Evolutionary conservation across 2,797 vertebrate genomes (phyloP).

Genomic region (Tarsius wallacei): DNA sequence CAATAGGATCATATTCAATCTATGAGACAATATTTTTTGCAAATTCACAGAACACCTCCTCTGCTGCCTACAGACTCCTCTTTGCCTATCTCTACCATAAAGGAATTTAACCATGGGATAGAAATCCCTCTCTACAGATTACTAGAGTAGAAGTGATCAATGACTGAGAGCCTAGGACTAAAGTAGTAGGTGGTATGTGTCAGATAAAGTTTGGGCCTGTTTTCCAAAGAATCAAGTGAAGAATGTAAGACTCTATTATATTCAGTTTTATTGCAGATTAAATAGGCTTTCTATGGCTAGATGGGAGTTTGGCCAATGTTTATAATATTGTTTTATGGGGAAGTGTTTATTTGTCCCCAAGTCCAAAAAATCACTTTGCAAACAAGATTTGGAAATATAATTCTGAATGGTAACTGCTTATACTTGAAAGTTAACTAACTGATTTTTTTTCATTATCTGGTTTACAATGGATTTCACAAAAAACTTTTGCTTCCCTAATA

Average conservation of each 20-base stretch:
- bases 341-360: constrained; percentile 7
- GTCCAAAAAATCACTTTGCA: background rate
- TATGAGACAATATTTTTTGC: background rate
- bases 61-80: background rate
- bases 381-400: constrained; percentile 45
- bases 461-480: background rate
- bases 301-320: constrained; percentile 43
- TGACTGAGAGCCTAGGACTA: background rate
- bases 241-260: constrained; percentile 18
- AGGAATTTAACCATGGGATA: background rate
- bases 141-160: background rate
- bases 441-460: constrained; percentile 15
- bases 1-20: background rate
- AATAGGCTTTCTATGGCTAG: background rate
- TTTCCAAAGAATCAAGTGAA: background rate
- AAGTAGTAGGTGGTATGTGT: background rate
- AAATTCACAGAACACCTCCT: background rate
- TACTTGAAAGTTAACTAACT: background rate
- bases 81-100: background rate
- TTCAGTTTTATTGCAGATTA: background rate
- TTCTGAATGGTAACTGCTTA: background rate
- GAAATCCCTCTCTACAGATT: background rate
- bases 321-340: constrained; percentile 16
- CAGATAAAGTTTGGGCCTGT: background rate
- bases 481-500: background rate